These are phyloP conservation scores for Hafferia zeledoni DNA, from an alignment of 2,797 vertebrate species.

Conservation along the genomic window DNA sequence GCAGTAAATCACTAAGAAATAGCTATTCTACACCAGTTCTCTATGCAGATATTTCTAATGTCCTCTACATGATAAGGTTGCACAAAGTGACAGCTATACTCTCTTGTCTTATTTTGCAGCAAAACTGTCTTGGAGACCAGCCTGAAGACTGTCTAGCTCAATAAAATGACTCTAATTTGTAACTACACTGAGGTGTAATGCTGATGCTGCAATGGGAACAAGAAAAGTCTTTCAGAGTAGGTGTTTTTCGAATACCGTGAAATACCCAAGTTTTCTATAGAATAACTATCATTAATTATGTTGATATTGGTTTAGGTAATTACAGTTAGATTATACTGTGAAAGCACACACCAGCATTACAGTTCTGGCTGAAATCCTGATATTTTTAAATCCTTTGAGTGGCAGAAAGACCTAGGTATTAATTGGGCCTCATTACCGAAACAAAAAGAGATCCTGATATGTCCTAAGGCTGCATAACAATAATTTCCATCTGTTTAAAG, in stretches of 20 bases:
- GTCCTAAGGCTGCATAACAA: slow-evolving; percentile 38
- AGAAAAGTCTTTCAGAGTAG: not conserved
- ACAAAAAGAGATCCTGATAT: slow-evolving; percentile 23
- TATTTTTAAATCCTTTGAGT: slow-evolving; percentile 40
- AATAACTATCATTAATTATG: not conserved
- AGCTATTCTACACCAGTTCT: not conserved
- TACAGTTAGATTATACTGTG: slow-evolving; percentile 38
- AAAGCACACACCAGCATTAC: slow-evolving; percentile 12
- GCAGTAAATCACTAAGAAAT: not conserved
- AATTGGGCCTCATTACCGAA: slow-evolving; percentile 45
- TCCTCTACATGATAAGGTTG: not conserved
- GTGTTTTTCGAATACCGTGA: not conserved
- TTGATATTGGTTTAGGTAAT: slow-evolving; percentile 18
- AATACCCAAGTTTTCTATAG: not conserved
- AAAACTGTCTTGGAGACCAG: not conserved
- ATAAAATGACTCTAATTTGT: not conserved
- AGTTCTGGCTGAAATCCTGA: slow-evolving; percentile 21
- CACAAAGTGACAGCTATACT: not conserved
- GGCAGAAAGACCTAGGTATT: slow-evolving; percentile 35
- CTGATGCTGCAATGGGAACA: not conserved
- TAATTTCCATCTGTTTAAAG: slow-evolving; percentile 61
- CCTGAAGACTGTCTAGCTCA: not conserved
- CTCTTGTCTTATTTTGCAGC: not conserved
- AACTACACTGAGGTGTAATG: not conserved
- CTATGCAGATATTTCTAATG: not conserved